Percentiles rank a stretch among this genome's conserved stretches.
Conservation (phyloP, 2,888 invertebrate species). For the Sphecodes monilicornis region DNA sequence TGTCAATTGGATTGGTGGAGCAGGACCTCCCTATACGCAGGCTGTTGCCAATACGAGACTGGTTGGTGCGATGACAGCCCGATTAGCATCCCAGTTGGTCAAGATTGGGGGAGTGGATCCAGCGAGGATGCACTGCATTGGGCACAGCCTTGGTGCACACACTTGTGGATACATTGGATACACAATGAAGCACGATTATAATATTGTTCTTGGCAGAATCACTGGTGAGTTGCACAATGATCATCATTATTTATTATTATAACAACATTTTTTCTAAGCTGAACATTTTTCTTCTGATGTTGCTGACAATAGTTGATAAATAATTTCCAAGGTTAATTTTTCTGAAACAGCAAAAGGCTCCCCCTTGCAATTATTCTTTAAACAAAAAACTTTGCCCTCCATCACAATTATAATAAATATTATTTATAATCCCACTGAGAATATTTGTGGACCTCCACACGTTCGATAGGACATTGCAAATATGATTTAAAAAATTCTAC, state of each 20-base stretch:
- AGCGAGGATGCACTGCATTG: slow-evolving; percentile 92
- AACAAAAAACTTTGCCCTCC: no score
- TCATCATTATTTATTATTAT: no score
- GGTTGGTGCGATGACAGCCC: slow-evolving; percentile 93
- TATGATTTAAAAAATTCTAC: not conserved
- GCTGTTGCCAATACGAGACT: slow-evolving; percentile 96
- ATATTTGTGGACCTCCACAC: not conserved
- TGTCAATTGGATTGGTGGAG: slow-evolving; percentile 94
- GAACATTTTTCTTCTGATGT: not conserved
- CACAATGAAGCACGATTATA: slow-evolving; percentile 86
- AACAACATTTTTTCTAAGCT: not conserved
- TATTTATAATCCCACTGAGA: not conserved
- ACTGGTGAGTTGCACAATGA: slow-evolving; percentile 86
- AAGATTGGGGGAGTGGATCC: slow-evolving; percentile 83
- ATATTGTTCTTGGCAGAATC: slow-evolving; percentile 91
- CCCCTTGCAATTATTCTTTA: no score
- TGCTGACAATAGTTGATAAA: not conserved
- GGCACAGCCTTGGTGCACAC: slow-evolving; percentile 95
- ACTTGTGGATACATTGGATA: slow-evolving; percentile 94
- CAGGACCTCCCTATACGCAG: slow-evolving; percentile 95
- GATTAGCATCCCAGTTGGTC: slow-evolving; percentile 86
- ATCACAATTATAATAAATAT: not conserved
- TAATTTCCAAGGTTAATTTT: no score
- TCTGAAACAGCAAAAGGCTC: no score
- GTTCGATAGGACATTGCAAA: not conserved